These are phyloP conservation scores for Tetragnatha versicolor DNA, from an alignment of 1,140 invertebrate species.

Conservation along the genomic window DNA sequence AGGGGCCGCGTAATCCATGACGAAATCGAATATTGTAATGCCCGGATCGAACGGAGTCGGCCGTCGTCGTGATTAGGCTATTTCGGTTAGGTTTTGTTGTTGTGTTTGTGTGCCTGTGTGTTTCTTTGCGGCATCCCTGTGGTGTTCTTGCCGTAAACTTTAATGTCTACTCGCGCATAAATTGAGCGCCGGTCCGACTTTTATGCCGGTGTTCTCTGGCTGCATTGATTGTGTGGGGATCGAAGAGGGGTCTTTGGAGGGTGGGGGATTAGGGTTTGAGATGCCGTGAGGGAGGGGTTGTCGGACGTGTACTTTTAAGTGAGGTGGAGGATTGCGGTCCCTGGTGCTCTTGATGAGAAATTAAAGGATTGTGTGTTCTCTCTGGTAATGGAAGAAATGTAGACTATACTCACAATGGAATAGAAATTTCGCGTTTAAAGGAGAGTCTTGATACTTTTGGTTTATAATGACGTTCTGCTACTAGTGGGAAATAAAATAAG, in stretches of 20 bases:
- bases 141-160: slow-evolving; percentile 51
- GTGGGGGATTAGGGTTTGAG: not conserved
- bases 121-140: slow-evolving; percentile 14
- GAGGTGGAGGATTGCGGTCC: too few relatives aligned
- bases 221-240: too few relatives aligned
- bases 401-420: too few relatives aligned
- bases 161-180: slow-evolving; percentile 52
- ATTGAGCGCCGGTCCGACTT: slow-evolving; percentile 43
- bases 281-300: not conserved
- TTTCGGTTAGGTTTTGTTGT: not conserved
- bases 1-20: slow-evolving; percentile 41
- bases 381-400: too few relatives aligned
- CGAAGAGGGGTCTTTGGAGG: not conserved
- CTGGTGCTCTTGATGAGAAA: too few relatives aligned
- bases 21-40: slow-evolving; percentile 56
- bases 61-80: slow-evolving; percentile 38
- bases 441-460: too few relatives aligned
- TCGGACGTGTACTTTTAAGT: too few relatives aligned
- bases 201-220: too few relatives aligned
- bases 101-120: not conserved
- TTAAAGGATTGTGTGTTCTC: too few relatives aligned
- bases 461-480: too few relatives aligned
- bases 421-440: too few relatives aligned
- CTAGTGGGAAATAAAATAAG: too few relatives aligned
- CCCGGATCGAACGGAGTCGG: slow-evolving; percentile 42